Conservation (phyloP, 2,888 invertebrate genomes). For the Hirtodrosophila trivittata region DNA sequence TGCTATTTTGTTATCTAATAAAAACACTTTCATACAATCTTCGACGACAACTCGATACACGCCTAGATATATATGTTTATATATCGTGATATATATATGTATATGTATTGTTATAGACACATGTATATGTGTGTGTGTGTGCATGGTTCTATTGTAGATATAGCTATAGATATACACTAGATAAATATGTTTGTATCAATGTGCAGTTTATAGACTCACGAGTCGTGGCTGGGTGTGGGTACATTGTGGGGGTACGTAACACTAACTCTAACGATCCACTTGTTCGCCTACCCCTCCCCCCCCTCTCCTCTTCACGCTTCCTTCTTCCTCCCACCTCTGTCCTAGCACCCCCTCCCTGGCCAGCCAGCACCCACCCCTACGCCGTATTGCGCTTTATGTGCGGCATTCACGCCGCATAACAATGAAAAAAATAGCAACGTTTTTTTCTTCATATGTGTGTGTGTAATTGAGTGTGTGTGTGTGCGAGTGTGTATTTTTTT, state of each 20-base stretch:
- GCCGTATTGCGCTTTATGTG: conserved; percentile 57
- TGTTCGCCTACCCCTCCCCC: background rate
- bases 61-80: conserved; percentile 4
- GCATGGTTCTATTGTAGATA: conserved; percentile 4
- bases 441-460: conserved; percentile 19
- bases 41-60: conserved; percentile 22
- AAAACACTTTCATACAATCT: conserved; percentile 26
- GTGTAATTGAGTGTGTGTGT: conserved; percentile 14
- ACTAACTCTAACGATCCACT: conserved; percentile 15
- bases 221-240: conserved; percentile 29
- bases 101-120: conserved; percentile 3
- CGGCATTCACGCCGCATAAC: conserved; percentile 66
- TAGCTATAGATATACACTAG: conserved; percentile 6
- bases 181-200: conserved; percentile 2
- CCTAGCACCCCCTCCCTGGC: background rate
- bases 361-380: background rate
- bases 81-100: conserved; percentile 7
- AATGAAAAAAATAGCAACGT: conserved; percentile 35
- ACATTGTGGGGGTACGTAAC: conserved; percentile 10
- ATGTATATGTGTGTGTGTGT: conserved; percentile 2
- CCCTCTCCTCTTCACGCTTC: background rate
- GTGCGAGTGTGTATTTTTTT: conserved; percentile 26
- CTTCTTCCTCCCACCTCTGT: background rate
- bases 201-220: conserved; percentile 17
- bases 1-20: conserved; percentile 41